Percentiles rank a stretch among this genome's conserved stretches.
These are phyloP conservation scores for Magallana gigas DNA, from an alignment of 1,140 invertebrate species.

Conservation along the genomic window DNA sequence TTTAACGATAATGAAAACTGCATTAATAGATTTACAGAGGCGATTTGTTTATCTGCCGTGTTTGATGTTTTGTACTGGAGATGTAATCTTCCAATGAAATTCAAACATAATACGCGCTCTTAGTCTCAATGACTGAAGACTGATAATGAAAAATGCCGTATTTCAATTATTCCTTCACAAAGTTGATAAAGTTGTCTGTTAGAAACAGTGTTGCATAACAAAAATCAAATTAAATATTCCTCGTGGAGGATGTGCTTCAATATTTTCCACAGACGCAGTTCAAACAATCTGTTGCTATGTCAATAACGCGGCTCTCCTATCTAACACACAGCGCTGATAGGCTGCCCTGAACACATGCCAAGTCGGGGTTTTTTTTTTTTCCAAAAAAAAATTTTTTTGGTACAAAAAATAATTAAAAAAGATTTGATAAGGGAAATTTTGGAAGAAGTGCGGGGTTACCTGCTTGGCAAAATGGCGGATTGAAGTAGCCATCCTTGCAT, in stretches of 20 bases:
- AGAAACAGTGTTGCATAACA: neutral
- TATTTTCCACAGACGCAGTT: neutral
- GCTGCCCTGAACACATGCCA: constrained; percentile 7
- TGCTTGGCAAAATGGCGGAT: constrained; percentile 67
- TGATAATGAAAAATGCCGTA: constrained; percentile 18
- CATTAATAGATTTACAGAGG: neutral
- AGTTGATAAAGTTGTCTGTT: constrained; percentile 4
- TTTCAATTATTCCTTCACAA: constrained; percentile 27
- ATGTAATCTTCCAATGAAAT: constrained; percentile 34
- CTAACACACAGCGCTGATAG: neutral
- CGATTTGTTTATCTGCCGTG: neutral
- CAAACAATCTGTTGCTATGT: constrained; percentile 36
- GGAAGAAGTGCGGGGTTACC: constrained; percentile 52
- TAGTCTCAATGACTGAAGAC: neutral
- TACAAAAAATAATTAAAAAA: constrained; percentile 33
- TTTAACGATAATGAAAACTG: constrained; percentile 8
- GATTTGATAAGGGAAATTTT: constrained; percentile 22
- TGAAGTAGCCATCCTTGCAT: constrained; percentile 68
- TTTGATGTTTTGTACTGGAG: neutral
- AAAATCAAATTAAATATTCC: constrained; percentile 1
- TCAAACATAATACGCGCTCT: neutral
- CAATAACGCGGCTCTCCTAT: constrained; percentile 24
- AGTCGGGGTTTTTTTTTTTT: neutral
- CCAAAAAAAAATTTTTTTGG: neutral
- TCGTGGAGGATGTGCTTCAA: neutral